Conservation (phyloP, 2,797 vertebrate genomes). For the Halcyon smyrnensis region DNA sequence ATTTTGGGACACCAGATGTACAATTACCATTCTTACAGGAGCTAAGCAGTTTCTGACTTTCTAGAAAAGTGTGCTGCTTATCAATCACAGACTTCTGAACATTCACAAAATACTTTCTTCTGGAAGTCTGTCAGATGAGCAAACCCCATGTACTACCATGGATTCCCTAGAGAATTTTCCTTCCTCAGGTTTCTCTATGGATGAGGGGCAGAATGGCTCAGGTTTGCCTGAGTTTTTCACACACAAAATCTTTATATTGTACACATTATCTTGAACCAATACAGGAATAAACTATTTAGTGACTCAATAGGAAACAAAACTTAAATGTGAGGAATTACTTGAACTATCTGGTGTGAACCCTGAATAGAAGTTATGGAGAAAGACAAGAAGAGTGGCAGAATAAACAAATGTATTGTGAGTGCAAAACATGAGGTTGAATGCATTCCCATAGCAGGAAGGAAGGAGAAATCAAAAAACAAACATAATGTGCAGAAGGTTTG, state of each 20-base stretch:
- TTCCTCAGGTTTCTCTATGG: not conserved
- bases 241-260: not conserved
- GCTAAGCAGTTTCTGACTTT: not conserved
- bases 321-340: not conserved
- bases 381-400: not conserved
- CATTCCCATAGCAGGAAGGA: not conserved
- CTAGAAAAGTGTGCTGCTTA: not conserved
- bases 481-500: not conserved
- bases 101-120: not conserved
- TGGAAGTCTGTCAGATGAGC: not conserved
- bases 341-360: not conserved
- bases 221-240: not conserved
- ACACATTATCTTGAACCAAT: not conserved
- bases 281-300: not conserved
- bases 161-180: not conserved
- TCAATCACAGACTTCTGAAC: not conserved
- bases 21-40: not conserved
- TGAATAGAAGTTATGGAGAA: not conserved
- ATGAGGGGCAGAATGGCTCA: not conserved
- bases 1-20: slow-evolving; percentile 37
- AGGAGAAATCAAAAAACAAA: not conserved
- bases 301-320: not conserved
- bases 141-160: not conserved
- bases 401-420: not conserved
- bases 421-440: not conserved